Percentiles rank a stretch among this genome's conserved stretches.
These are phyloP conservation scores for Pogonomyrmex barbatus DNA, from an alignment of 1,140 invertebrate genomes.

Conservation along the genomic window DNA sequence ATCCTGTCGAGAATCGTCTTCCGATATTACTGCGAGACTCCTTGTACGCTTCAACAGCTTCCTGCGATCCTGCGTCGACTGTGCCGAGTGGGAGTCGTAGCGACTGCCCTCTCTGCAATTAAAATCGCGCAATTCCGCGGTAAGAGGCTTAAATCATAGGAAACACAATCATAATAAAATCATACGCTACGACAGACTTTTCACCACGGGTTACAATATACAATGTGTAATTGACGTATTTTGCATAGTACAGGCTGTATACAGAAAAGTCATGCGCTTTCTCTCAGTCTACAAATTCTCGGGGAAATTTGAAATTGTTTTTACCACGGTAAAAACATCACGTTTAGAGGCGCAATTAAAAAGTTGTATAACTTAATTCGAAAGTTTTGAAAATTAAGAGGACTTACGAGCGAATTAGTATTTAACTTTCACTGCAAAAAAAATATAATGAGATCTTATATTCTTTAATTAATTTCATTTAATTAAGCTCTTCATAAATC, in stretches of 20 bases:
- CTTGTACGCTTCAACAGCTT: constrained; percentile 90
- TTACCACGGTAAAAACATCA: neutral
- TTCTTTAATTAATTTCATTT: constrained; percentile 1
- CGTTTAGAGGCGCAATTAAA: constrained; percentile 23
- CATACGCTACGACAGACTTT: constrained; percentile 22
- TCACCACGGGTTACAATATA: neutral
- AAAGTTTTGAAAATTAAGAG: constrained; percentile 22
- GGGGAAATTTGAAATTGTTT: constrained; percentile 19
- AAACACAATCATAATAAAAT: constrained; percentile 46
- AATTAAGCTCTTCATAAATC: neutral
- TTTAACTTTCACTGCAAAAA: constrained; percentile 26
- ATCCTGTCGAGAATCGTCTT: constrained; percentile 88
- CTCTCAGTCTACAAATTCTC: neutral
- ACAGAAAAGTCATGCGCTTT: constrained; percentile 13
- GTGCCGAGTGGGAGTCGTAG: constrained; percentile 77
- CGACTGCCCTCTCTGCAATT: constrained; percentile 72
- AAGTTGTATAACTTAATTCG: constrained; percentile 31
- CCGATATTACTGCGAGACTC: constrained; percentile 92
- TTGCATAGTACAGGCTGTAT: constrained; percentile 29
- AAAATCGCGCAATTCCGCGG: constrained; percentile 44
- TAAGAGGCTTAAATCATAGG: constrained; percentile 16
- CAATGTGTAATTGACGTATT: constrained; percentile 17
- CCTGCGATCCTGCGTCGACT: constrained; percentile 82
- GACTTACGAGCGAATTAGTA: constrained; percentile 9
- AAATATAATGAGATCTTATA: neutral